A percentile compares a stretch with the other conserved stretches of the same genome.
These are phyloP conservation scores for Gymnodraco acuticeps DNA, from an alignment of 2,797 vertebrate genomes.

Conservation along the genomic window DNA sequence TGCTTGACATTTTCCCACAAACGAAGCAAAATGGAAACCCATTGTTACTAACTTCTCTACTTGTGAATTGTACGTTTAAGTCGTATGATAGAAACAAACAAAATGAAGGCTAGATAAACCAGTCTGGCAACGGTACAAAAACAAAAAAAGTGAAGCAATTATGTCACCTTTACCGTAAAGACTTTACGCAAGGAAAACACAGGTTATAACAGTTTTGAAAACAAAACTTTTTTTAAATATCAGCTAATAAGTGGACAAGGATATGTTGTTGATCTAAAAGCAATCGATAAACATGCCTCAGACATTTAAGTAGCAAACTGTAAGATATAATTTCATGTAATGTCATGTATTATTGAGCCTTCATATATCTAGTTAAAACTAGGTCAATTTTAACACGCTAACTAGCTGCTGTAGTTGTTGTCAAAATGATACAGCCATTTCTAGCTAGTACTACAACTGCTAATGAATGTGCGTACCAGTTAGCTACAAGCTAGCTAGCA, in stretches of 20 bases:
- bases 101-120: not conserved
- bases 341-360: not conserved
- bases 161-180: not conserved
- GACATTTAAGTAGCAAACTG: not conserved
- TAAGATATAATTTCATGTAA: accelerated
- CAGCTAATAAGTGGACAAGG: not conserved
- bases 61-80: not conserved
- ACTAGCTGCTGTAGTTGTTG: not conserved
- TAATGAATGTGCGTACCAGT: conserved; percentile 39
- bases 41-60: not conserved
- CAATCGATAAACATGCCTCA: not conserved
- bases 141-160: not conserved
- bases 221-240: not conserved
- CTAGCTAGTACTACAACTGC: conserved; percentile 29
- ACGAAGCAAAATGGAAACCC: not conserved
- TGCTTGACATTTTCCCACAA: not conserved
- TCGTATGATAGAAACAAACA: not conserved
- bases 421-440: conserved; percentile 66
- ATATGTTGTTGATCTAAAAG: not conserved
- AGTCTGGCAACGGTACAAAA: not conserved
- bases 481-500: conserved; percentile 55
- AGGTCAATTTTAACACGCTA: not conserved
- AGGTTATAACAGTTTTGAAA: not conserved
- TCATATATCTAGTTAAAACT: not conserved
- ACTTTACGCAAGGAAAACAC: not conserved